A percentile compares a stretch with the other conserved stretches of the same genome.
Conservation (phyloP, 2,113 vertebrate species). For the Bubo scandiacus region DNA sequence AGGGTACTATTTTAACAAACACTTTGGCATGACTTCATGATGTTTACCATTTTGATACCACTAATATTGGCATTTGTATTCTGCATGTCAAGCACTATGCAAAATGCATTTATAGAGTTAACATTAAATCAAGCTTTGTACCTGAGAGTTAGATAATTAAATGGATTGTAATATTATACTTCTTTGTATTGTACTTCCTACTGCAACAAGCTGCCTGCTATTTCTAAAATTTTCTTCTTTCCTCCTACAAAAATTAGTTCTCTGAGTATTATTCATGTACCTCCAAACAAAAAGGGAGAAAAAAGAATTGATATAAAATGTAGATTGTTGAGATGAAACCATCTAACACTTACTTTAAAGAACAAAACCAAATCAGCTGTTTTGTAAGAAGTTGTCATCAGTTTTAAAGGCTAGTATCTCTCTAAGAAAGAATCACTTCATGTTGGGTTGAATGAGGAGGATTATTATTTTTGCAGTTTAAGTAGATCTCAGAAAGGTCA, state of each 20-base stretch:
- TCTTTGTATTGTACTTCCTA: neutral
- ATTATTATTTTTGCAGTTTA: neutral
- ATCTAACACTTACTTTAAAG: neutral
- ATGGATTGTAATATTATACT: neutral
- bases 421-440: neutral
- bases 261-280: neutral
- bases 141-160: neutral
- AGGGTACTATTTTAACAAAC: neutral
- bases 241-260: neutral
- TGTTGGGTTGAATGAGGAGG: neutral
- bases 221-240: neutral
- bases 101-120: neutral
- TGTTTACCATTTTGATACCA: neutral
- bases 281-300: neutral
- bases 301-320: neutral
- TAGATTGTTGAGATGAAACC: neutral
- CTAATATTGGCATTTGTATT: neutral
- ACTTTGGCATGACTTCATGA: neutral
- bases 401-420: neutral
- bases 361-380: accelerated
- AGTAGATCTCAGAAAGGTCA: neutral
- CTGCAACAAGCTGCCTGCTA: neutral
- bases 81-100: neutral
- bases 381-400: neutral
- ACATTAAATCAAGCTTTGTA: neutral